These are phyloP conservation scores for Diploscapter pachys DNA, from an alignment of 1,140 invertebrate genomes.

Conservation along the genomic window DNA sequence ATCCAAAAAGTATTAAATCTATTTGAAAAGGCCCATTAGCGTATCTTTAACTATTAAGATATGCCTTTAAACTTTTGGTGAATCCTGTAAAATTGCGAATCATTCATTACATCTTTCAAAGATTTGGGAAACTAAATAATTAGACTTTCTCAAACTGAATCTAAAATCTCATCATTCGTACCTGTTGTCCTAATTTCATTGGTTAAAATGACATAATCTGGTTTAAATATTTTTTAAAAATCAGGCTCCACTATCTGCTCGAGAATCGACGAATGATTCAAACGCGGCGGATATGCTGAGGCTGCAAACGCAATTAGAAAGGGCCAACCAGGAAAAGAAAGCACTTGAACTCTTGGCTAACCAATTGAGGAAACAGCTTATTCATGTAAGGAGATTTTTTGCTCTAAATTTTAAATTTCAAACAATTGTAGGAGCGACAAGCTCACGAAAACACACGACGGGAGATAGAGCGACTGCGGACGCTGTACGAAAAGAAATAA, in stretches of 20 bases:
- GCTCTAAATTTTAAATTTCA: conserved; percentile 6
- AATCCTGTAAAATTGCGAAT: no score
- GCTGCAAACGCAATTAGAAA: conserved; percentile 42
- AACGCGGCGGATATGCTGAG: conserved; percentile 27
- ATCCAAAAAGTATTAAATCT: no score
- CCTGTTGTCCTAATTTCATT: no score
- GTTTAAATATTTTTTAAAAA: background rate
- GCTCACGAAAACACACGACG: conserved; percentile 46
- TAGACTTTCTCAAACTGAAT: no score
- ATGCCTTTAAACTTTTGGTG: no score
- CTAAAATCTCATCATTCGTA: no score
- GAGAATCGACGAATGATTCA: conserved; percentile 24
- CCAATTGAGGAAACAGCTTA: conserved; percentile 38
- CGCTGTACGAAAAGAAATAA: conserved; percentile 27
- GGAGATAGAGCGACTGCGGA: conserved; percentile 28
- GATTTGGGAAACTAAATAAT: no score
- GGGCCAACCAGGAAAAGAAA: conserved; percentile 43
- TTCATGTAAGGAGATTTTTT: conserved; percentile 28
- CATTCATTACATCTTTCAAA: no score
- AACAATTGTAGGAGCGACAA: conserved; percentile 43
- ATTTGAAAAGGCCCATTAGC: no score
- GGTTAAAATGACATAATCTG: no score
- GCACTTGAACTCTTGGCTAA: conserved; percentile 43
- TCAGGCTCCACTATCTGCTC: conserved; percentile 25
- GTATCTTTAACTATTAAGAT: no score